Evolutionary conservation across 1,140 invertebrate species (phyloP).

Genomic region (Samia ricini): DNA sequence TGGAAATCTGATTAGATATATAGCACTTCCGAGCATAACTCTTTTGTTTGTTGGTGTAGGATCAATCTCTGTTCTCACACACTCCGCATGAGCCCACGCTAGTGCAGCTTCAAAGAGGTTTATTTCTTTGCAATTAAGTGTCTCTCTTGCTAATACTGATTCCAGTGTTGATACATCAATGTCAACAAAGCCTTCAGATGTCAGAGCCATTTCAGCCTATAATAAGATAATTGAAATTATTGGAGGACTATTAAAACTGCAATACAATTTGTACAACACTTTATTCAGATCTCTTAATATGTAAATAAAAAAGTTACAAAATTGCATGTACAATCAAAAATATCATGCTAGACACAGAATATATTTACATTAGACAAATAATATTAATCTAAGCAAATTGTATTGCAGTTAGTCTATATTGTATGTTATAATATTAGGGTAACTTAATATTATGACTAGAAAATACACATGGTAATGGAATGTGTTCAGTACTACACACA

Average conservation of each 20-base stretch:
- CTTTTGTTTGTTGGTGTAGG: slow-evolving; percentile 85
- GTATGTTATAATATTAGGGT: slow-evolving; percentile 13
- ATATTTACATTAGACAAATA: slow-evolving; percentile 25
- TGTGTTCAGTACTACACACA: slow-evolving; percentile 15
- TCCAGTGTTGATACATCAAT: slow-evolving; percentile 94
- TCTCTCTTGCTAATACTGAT: slow-evolving; percentile 92
- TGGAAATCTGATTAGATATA: slow-evolving; percentile 92
- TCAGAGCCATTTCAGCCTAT: slow-evolving; percentile 94
- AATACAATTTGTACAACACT: slow-evolving; percentile 73
- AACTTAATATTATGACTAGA: slow-evolving; percentile 27
- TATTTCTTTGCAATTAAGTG: slow-evolving; percentile 94
- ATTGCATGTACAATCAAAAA: slow-evolving; percentile 28
- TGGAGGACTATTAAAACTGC: slow-evolving; percentile 72
- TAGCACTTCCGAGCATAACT: slow-evolving; percentile 85
- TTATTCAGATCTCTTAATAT: slow-evolving; percentile 60
- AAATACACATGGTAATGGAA: slow-evolving; percentile 18
- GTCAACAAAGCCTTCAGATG: slow-evolving; percentile 95
- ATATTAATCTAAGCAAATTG: slow-evolving; percentile 55
- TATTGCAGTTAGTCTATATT: slow-evolving; percentile 63
- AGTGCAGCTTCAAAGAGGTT: slow-evolving; percentile 93
- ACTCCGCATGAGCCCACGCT: slow-evolving; percentile 93
- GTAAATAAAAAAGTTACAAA: slow-evolving; percentile 47
- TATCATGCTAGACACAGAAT: slow-evolving; percentile 45
- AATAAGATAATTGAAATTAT: slow-evolving; percentile 56
- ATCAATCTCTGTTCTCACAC: slow-evolving; percentile 87